Percentiles rank a stretch among this genome's conserved stretches.
phyloP scores from a whole-genome alignment of 2,888 invertebrate species.

The Rotaria macrura region DNA sequence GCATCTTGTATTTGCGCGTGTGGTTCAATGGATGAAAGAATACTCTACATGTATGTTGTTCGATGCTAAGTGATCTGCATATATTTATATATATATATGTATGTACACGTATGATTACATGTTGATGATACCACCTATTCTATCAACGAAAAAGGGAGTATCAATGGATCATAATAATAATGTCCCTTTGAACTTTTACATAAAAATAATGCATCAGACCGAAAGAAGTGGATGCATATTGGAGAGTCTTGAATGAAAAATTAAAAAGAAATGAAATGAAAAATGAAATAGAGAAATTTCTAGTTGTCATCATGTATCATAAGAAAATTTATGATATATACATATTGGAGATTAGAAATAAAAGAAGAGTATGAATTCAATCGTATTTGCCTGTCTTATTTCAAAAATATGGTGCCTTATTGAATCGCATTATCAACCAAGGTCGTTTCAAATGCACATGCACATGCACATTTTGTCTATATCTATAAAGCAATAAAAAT shows the following conservation, averaged over 20 bases:
- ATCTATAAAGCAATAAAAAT: not conserved
- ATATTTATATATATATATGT: not conserved
- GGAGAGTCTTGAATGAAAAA: not conserved
- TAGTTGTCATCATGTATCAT: not conserved
- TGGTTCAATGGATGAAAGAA: not conserved
- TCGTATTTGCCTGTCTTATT: not conserved
- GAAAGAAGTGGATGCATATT: not conserved
- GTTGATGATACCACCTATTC: not conserved
- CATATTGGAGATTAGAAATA: not conserved
- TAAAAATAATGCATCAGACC: not conserved
- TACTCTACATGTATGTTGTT: not conserved
- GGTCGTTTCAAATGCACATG: not conserved
- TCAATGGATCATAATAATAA: not conserved
- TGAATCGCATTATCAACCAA: not conserved
- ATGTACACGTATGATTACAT: not conserved
- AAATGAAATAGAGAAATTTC: not conserved
- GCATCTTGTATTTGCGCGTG: not conserved
- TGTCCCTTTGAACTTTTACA: not conserved
- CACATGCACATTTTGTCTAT: not conserved
- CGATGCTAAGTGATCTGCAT: not conserved
- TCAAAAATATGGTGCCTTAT: not conserved
- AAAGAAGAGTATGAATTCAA: not conserved
- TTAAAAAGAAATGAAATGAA: not conserved
- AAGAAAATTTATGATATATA: not conserved
- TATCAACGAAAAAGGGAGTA: not conserved